phyloP scores from a whole-genome alignment of 2,113 vertebrate species.

The Nesogale talazaci region DNA sequence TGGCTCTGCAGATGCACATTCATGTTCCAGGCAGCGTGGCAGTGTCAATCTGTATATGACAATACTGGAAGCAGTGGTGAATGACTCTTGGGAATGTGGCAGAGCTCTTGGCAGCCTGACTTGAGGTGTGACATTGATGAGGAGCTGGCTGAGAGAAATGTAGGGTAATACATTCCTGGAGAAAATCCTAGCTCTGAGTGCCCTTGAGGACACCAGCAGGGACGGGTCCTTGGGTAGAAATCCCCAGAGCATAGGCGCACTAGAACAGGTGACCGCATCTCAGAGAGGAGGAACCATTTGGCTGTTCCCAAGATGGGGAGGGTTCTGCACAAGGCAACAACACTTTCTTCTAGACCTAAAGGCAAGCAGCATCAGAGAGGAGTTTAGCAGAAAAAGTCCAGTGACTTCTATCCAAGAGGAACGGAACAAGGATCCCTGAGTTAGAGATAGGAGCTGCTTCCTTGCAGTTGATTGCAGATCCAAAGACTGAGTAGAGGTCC shows the following conservation, averaged over 20 bases:
- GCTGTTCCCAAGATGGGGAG: not conserved
- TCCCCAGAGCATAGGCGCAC: not conserved
- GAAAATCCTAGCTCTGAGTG: not conserved
- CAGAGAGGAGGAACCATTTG: not conserved
- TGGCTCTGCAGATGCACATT: not conserved
- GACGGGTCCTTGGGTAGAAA: not conserved
- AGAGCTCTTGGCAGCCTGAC: constrained; percentile 18
- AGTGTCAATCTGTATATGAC: not conserved
- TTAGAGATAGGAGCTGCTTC: not conserved
- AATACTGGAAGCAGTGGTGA: not conserved
- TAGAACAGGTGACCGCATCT: not conserved
- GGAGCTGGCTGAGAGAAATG: not conserved
- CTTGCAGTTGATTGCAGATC: not conserved
- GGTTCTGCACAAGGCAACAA: not conserved
- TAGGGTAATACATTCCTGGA: not conserved
- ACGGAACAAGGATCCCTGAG: not conserved
- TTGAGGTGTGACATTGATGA: not conserved
- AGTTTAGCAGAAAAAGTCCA: not conserved
- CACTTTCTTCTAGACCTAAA: not conserved
- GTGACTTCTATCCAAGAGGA: not conserved
- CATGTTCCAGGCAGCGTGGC: not conserved
- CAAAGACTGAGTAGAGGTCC: constrained; percentile 2
- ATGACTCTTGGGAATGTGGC: too few species aligned
- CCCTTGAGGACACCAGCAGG: not conserved
- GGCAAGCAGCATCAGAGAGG: not conserved